Evolutionary conservation across 2,888 invertebrate species (phyloP).

Genomic region (Heliconius ethilla): DNA sequence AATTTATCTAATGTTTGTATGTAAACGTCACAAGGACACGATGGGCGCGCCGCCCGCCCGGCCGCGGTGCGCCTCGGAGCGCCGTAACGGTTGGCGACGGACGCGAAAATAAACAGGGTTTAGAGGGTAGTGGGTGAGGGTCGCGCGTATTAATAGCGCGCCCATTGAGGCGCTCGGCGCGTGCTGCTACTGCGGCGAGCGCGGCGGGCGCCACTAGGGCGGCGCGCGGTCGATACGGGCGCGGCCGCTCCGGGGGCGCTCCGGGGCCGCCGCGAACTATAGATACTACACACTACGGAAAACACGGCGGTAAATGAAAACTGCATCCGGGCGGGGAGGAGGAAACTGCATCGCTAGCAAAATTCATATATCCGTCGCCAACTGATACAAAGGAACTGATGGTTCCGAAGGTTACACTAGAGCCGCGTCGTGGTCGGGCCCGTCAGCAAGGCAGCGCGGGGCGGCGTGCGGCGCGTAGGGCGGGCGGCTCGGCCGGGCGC

Average conservation of each 20-base stretch:
- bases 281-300: no score
- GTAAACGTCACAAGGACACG: conserved; percentile 13
- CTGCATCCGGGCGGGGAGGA: neutral
- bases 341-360: neutral
- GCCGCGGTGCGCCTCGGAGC: neutral
- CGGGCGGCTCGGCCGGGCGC: conserved; percentile 30
- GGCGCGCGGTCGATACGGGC: conserved; percentile 45
- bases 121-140: conserved; percentile 73
- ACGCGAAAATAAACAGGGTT: conserved; percentile 53
- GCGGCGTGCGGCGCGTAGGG: conserved; percentile 27
- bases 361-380: neutral
- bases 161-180: conserved; percentile 56
- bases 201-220: conserved; percentile 41
- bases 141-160: conserved; percentile 68
- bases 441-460: conserved; percentile 4
- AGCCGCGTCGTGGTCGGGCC: neutral
- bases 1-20: conserved; percentile 11
- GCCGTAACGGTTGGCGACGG: conserved; percentile 33
- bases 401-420: neutral
- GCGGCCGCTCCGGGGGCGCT: conserved; percentile 42
- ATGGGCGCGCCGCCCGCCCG: conserved; percentile 15
- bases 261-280: conserved; percentile 29
- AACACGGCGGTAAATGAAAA: neutral
- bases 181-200: conserved; percentile 42
- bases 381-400: conserved; percentile 13